Conservation (phyloP, 1,140 invertebrate genomes). For the Pseudobourletiella spinata region DNA sequence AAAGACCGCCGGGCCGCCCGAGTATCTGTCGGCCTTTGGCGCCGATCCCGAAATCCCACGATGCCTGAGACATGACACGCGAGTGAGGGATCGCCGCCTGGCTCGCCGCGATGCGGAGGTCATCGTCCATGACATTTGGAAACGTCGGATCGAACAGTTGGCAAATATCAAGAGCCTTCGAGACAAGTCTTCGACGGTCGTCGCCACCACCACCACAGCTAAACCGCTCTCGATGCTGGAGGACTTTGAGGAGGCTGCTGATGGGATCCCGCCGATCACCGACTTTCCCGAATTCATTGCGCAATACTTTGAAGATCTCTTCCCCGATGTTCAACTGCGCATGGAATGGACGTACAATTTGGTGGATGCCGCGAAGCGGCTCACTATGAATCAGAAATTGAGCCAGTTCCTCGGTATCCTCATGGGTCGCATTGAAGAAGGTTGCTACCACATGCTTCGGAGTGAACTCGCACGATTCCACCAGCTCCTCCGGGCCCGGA, state of each 20-base stretch:
- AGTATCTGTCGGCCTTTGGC: constrained; percentile 10
- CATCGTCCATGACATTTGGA: constrained; percentile 21
- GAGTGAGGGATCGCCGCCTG: not conserved
- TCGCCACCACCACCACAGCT: not conserved
- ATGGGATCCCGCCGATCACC: constrained; percentile 1
- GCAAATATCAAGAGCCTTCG: not conserved
- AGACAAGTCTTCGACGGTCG: not conserved
- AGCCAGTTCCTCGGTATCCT: constrained; percentile 5
- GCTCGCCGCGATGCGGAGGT: constrained; percentile 4
- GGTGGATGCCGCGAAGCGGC: constrained; percentile 12
- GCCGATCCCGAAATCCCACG: not conserved
- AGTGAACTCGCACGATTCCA: not conserved
- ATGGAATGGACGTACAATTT: constrained; percentile 27
- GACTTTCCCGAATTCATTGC: constrained; percentile 17
- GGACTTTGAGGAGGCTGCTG: not conserved
- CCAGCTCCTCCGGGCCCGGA: constrained; percentile 1
- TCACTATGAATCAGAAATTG: not conserved
- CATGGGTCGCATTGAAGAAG: constrained; percentile 8
- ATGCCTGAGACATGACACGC: constrained; percentile 9
- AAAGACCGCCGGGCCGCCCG: not conserved
- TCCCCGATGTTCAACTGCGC: not conserved
- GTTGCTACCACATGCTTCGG: constrained; percentile 17
- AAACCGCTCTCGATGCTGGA: no score
- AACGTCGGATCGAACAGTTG: not conserved
- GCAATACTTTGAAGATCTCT: constrained; percentile 17